These are phyloP conservation scores for Sphaerophoria rueppellii DNA, from an alignment of 2,888 invertebrate genomes.

Conservation along the genomic window DNA sequence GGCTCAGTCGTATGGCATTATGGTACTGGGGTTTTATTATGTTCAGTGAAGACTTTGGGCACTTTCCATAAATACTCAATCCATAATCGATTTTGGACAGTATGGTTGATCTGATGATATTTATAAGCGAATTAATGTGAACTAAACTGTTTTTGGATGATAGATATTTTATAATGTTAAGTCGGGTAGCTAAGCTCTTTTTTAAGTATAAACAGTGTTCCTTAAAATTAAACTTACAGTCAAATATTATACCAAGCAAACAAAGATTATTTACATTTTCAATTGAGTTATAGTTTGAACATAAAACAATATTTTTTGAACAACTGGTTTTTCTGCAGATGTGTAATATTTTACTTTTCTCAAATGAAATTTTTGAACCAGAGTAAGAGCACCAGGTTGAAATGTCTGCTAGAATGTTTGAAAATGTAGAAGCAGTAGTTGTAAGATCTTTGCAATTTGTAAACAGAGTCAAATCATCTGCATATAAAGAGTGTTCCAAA, in stretches of 20 bases:
- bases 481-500: neutral
- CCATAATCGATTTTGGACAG: too few species aligned
- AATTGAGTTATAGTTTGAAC: conserved; percentile 2
- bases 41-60: too few species aligned
- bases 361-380: neutral
- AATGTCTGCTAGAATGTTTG: neutral
- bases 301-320: conserved; percentile 3
- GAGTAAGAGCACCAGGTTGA: neutral
- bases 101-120: too few species aligned
- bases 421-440: conserved; percentile 15
- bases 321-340: conserved; percentile 10
- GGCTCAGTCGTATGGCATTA: too few species aligned
- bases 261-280: conserved; percentile 13
- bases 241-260: conserved; percentile 11
- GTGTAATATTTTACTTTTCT: conserved; percentile 18
- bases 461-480: conserved; percentile 1
- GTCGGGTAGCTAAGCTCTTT: too few species aligned
- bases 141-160: too few species aligned
- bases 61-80: too few species aligned
- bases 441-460: conserved; percentile 10
- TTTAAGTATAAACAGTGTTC: too few species aligned
- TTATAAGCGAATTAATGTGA: too few species aligned
- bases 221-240: too few species aligned
- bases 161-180: too few species aligned
- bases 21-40: too few species aligned